Conservation (phyloP, 2,113 vertebrate genomes). For the Gavialis gangeticus region DNA sequence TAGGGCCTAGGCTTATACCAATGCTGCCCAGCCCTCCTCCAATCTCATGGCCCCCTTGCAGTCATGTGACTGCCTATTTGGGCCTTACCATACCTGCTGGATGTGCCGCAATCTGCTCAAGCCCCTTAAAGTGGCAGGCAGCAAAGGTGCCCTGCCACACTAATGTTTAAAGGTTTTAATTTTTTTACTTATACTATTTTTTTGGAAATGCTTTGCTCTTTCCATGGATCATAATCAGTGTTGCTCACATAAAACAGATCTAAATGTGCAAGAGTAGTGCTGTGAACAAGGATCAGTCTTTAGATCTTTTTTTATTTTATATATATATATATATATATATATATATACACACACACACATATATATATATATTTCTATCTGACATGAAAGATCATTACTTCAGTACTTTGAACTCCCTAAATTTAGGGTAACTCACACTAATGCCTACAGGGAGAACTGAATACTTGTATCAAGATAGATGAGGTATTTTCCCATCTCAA, state of each 20-base stretch:
- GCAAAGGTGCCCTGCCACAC: too few relatives aligned
- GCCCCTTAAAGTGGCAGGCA: too few relatives aligned
- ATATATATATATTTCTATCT: background rate
- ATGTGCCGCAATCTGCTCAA: too few relatives aligned
- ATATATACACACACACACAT: background rate
- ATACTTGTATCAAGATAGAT: background rate
- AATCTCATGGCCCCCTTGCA: too few relatives aligned
- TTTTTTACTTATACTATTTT: background rate
- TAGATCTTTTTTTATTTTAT: background rate
- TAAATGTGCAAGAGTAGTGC: background rate
- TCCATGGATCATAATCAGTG: background rate
- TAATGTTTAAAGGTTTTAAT: background rate
- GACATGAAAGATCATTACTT: background rate
- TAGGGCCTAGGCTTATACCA: too few relatives aligned
- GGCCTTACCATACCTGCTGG: too few relatives aligned
- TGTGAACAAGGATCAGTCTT: background rate
- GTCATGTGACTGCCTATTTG: too few relatives aligned
- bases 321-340: background rate
- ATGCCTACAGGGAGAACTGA: background rate
- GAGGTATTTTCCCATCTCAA: background rate
- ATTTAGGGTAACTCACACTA: background rate
- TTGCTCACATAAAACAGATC: accelerated
- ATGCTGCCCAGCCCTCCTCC: too few relatives aligned
- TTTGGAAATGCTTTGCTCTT: background rate
- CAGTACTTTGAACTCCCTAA: background rate